A percentile compares a stretch with the other conserved stretches of the same genome.
phyloP scores from a whole-genome alignment of 2,113 vertebrate genomes.

The Crotalus viridis region DNA sequence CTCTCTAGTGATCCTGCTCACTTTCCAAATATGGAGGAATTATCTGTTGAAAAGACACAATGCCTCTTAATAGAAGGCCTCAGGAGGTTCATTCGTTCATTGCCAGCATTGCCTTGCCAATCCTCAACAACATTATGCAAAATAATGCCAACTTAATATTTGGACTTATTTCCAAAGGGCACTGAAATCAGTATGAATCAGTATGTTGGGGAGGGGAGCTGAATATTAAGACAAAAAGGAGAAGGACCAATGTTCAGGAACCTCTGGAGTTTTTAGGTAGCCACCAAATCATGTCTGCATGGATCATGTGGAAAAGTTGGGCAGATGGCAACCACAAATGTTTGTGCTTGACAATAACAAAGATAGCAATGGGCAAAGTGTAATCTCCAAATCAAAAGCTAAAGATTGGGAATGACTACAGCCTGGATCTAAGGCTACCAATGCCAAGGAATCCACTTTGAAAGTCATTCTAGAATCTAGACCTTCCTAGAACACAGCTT shows the following conservation, averaged over 20 bases:
- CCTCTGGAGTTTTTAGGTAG: conserved; percentile 7
- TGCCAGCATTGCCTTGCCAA: background rate
- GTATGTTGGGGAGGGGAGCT: background rate
- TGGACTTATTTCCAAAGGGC: conserved; percentile 28
- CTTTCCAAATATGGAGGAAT: conserved; percentile 31
- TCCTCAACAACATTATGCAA: background rate
- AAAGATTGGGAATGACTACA: background rate
- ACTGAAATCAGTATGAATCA: conserved; percentile 8
- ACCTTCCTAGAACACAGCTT: background rate
- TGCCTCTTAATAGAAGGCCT: background rate
- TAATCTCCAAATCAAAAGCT: background rate
- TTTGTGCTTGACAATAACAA: background rate
- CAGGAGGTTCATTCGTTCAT: background rate
- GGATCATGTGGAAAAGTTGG: background rate
- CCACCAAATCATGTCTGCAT: background rate
- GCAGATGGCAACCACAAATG: background rate
- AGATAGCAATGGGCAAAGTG: background rate
- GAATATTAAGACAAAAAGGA: background rate
- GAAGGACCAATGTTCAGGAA: background rate
- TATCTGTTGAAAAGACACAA: background rate
- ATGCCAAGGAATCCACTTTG: background rate
- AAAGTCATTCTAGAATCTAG: background rate
- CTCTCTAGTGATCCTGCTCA: background rate
- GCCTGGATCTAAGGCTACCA: background rate
- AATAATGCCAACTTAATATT: conserved; percentile 9